Conservation (phyloP, 2,113 vertebrate species). For the Turnix velox region DNA sequence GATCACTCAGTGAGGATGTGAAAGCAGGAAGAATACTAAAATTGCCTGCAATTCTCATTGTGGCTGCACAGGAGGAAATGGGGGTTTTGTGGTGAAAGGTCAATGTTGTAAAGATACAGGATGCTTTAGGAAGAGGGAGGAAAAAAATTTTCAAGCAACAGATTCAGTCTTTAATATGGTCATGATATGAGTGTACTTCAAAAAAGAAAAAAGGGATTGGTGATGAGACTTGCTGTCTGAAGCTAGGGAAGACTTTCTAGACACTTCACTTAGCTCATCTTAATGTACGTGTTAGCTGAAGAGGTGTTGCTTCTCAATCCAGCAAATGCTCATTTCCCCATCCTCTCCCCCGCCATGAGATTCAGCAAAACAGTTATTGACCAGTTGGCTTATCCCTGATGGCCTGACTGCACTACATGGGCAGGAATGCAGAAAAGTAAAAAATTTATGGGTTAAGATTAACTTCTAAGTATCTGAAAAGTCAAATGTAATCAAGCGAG, state of each 20-base stretch:
- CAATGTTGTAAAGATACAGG: background rate
- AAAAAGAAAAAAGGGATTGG: background rate
- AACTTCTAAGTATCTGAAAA: background rate
- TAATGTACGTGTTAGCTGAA: background rate
- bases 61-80: background rate
- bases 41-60: background rate
- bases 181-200: background rate
- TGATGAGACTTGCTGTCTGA: background rate
- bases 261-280: background rate
- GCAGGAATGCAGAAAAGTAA: background rate
- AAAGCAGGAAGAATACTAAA: background rate
- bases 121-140: background rate
- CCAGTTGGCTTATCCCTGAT: background rate
- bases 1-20: background rate
- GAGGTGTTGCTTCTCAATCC: background rate
- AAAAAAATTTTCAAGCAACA: background rate
- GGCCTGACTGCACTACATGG: background rate
- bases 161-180: background rate
- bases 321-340: background rate
- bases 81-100: background rate
- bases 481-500: background rate
- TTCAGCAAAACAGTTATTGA: background rate
- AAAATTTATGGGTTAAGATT: background rate
- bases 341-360: background rate
- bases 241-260: background rate